A percentile compares a stretch with the other conserved stretches of the same genome.
Evolutionary conservation across 2,797 vertebrate species (phyloP).

Genomic region (Aldrovandia affinis): DNA sequence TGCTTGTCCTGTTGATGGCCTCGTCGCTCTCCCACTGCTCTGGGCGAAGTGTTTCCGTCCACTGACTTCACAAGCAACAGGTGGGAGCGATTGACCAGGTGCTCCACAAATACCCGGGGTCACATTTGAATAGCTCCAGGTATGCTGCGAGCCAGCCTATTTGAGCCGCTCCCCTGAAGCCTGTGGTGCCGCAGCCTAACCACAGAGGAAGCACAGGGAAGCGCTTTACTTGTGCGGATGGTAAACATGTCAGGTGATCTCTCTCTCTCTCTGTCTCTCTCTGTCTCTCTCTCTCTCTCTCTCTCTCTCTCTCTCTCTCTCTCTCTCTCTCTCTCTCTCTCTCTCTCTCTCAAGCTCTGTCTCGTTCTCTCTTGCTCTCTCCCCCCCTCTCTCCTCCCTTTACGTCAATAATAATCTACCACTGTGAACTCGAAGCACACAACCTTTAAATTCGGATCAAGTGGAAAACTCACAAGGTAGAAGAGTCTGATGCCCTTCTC

Average conservation of each 20-base stretch:
- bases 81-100: neutral
- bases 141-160: neutral
- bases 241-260: neutral
- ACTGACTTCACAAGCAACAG: neutral
- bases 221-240: neutral
- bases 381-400: neutral
- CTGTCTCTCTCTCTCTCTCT: neutral
- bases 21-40: neutral
- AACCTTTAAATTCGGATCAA: neutral
- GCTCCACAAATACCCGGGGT: neutral
- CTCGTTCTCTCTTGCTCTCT: neutral
- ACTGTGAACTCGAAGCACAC: neutral
- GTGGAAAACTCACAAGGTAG: neutral
- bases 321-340: neutral
- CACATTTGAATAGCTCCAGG: slow-evolving; percentile 10
- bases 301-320: neutral
- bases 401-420: neutral
- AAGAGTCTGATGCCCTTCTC: neutral
- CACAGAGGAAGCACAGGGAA: neutral
- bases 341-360: neutral
- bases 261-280: too few species aligned
- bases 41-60: neutral
- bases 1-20: neutral
- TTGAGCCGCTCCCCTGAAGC: neutral
- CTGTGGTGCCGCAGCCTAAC: neutral